A percentile compares a stretch with the other conserved stretches of the same genome.
Conservation (phyloP, 2,113 vertebrate species). For the Carollia perspicillata region DNA sequence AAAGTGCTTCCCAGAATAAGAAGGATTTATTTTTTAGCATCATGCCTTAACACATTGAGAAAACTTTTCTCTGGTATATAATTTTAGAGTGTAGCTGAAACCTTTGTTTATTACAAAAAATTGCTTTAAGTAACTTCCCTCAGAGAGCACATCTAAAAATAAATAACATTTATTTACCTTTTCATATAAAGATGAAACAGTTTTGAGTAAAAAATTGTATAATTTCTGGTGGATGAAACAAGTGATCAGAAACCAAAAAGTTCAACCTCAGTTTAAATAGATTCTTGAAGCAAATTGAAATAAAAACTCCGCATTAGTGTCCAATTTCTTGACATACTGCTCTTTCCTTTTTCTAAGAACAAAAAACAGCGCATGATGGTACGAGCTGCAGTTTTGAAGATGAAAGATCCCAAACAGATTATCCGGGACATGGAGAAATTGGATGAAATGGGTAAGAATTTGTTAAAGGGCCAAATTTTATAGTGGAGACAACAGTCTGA, state of each 20-base stretch:
- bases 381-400: conserved; percentile 96
- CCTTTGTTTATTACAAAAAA: not conserved
- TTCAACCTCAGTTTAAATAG: not conserved
- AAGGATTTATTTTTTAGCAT: not conserved
- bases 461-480: not conserved
- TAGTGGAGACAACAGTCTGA: not conserved
- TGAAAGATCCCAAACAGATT: conserved; percentile 99
- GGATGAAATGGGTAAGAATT: conserved; percentile 95
- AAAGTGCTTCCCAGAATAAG: not conserved
- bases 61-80: not conserved
- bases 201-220: not conserved
- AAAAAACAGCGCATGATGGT: conserved; percentile 99
- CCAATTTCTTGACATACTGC: not conserved
- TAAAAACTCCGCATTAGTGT: not conserved
- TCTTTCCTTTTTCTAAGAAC: conserved; percentile 84
- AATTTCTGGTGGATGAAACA: not conserved
- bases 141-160: not conserved
- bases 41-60: not conserved
- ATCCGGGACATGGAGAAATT: conserved; percentile 99
- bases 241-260: conserved; percentile 4
- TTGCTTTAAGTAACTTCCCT: not conserved
- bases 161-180: not conserved
- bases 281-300: conserved; percentile 30
- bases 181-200: not conserved
- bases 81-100: conserved; percentile 1